Percentiles rank a stretch among this genome's conserved stretches.
Evolutionary conservation across 2,113 vertebrate genomes (phyloP).

Genomic region (Galeopterus variegatus): DNA sequence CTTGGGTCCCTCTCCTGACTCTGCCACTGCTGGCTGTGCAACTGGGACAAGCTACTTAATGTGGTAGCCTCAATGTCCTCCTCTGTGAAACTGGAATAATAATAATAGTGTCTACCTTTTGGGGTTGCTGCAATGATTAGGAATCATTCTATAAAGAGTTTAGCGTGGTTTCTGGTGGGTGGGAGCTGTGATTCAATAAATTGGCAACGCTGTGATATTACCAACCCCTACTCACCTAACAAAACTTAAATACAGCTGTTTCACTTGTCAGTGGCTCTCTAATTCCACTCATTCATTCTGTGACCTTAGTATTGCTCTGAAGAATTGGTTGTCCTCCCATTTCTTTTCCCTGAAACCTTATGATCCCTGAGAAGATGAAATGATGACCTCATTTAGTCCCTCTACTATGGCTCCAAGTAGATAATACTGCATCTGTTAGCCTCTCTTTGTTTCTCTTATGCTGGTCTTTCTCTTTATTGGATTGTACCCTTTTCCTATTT

Average conservation of each 20-base stretch:
- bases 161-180: neutral
- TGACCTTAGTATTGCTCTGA: constrained; percentile 28
- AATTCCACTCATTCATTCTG: neutral
- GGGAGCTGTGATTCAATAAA: neutral
- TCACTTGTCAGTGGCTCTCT: neutral
- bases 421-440: neutral
- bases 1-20: neutral
- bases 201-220: neutral
- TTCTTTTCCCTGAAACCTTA: neutral
- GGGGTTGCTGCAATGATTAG: neutral
- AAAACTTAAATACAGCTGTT: neutral
- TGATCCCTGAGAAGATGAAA: constrained; percentile 20
- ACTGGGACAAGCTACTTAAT: neutral
- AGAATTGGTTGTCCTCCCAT: neutral
- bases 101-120: too few species aligned
- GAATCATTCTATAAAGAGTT: neutral
- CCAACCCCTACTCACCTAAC: neutral
- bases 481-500: neutral
- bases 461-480: constrained; percentile 26
- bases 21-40: constrained; percentile 1
- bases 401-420: neutral
- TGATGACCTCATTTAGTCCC: neutral
- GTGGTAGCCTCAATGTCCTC: neutral
- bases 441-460: neutral
- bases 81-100: neutral